Evolutionary conservation across 2,797 vertebrate genomes (phyloP).

Genomic region (Eurystomus glaucurus): DNA sequence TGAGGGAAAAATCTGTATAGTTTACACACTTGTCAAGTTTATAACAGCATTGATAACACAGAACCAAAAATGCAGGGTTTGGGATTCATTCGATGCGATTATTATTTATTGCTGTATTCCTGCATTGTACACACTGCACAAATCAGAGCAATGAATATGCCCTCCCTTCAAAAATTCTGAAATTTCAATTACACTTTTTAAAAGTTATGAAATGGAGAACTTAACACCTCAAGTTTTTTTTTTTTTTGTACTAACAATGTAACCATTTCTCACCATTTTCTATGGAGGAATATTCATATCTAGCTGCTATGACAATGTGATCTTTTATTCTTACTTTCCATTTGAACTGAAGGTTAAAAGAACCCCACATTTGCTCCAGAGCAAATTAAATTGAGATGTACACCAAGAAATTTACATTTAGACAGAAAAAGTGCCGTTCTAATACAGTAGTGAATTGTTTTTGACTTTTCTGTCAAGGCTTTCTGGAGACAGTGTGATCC

Average conservation of each 20-base stretch:
- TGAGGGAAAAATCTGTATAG: background rate
- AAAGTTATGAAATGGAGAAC: background rate
- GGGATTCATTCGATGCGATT: background rate
- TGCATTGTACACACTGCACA: background rate
- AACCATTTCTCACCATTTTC: background rate
- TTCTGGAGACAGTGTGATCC: constrained; percentile 9
- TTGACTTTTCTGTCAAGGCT: constrained; percentile 17
- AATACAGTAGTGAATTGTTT: background rate
- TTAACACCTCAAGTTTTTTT: background rate
- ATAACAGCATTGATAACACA: background rate
- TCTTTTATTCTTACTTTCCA: background rate
- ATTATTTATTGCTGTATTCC: background rate
- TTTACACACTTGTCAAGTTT: background rate
- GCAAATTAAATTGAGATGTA: constrained; percentile 10
- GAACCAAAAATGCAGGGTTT: background rate
- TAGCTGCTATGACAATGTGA: background rate
- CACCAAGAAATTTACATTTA: constrained; percentile 42
- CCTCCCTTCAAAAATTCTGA: background rate
- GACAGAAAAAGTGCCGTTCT: constrained; percentile 32
- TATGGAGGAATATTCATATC: background rate
- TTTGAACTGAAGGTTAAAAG: background rate
- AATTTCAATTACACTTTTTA: background rate
- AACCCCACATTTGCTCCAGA: background rate
- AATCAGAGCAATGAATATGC: background rate
- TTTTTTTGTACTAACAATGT: background rate